Evolutionary conservation across 2,113 vertebrate species (phyloP).

Genomic region (Ochotona curzoniae): DNA sequence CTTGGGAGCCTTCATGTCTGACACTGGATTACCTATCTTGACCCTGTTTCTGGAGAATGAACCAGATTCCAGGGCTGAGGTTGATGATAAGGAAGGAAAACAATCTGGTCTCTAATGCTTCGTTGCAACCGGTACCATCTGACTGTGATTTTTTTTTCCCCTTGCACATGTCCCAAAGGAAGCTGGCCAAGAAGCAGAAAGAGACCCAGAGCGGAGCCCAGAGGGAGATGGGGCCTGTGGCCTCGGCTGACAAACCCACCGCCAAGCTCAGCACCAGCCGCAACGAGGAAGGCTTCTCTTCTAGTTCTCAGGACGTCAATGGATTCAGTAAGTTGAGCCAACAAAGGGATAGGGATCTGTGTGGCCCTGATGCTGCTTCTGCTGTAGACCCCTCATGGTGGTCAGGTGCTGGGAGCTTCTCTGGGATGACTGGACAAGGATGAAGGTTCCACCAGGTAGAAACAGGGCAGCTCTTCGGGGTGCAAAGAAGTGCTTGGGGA

Average conservation of each 20-base stretch:
- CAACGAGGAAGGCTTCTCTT: constrained; percentile 96
- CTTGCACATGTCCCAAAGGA: constrained; percentile 91
- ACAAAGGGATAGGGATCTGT: neutral
- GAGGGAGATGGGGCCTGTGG: constrained; percentile 97
- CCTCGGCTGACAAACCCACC: constrained; percentile 92
- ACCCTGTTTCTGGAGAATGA: constrained; percentile 36
- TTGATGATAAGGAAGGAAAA: neutral
- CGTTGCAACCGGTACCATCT: constrained; percentile 73
- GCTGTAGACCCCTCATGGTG: neutral
- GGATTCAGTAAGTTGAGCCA: constrained; percentile 94
- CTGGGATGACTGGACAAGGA: neutral
- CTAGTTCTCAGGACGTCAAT: constrained; percentile 96
- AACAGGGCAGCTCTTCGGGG: neutral
- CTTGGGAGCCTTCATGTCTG: rapidly evolving
- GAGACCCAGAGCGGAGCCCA: constrained; percentile 97
- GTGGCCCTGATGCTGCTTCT: neutral
- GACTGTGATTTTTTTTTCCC: constrained; percentile 83
- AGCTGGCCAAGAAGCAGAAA: constrained; percentile 99
- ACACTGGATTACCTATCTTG: neutral
- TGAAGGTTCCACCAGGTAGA: neutral
- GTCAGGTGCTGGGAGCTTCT: neutral
- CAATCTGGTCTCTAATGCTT: constrained; percentile 32
- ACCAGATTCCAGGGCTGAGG: constrained; percentile 62
- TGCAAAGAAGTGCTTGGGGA: neutral
- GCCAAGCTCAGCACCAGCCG: constrained; percentile 94